Base-by-base conservation (phyloP, 2,113 vertebrate genomes). In the Myocastor coypus region DNA sequence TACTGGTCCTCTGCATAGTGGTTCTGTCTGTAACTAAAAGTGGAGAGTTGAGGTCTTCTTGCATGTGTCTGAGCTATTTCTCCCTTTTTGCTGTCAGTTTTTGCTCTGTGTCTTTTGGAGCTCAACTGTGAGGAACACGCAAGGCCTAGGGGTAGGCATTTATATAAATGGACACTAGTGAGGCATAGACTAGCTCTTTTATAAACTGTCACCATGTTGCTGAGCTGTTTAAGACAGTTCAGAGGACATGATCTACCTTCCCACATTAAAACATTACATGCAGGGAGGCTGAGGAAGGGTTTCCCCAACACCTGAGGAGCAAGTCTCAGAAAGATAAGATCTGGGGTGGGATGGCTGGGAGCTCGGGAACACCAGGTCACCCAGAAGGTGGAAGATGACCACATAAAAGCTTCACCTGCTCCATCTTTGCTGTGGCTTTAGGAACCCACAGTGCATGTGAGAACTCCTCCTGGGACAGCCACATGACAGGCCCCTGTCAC, bases 301-400 rank as follows among this genome's bases (percentile, higher is more conserved):
- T 0, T 24, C 9, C 0, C 13, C 16, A 26, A 2, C 2, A 34
- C 63, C 1, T 57, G 0, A 63, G n/a, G 28, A 32, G 19, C 1
- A 12, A 20, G 30, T 52, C 52, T 89, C 19, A 0, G 28, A 26
- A 61, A 13, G 5, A 66, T 5, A 0, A 16, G 52, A 91, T 20
- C 59, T 14, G 1, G 89, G 91, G 12, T 8, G 20, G 46, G 19
- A 34, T 24, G 0, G 12, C 24, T 14, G 40, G 37, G 28, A 40
- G 13, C 61, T 40, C 40, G 50, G 61, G 57, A 64, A 40, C 22
- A 57, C 30, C 5, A 7, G 52, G 32, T 85, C 24, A 37, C 37
- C 28, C 80, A 28, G 22, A 30, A 46, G 30, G 20, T 28, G 19
- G 46, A 34, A 93, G 34, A 55, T 12, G 13, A 1, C 26, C 55